phyloP scores from a whole-genome alignment of 2,888 invertebrate genomes.

The Adelphocoris suturalis region DNA sequence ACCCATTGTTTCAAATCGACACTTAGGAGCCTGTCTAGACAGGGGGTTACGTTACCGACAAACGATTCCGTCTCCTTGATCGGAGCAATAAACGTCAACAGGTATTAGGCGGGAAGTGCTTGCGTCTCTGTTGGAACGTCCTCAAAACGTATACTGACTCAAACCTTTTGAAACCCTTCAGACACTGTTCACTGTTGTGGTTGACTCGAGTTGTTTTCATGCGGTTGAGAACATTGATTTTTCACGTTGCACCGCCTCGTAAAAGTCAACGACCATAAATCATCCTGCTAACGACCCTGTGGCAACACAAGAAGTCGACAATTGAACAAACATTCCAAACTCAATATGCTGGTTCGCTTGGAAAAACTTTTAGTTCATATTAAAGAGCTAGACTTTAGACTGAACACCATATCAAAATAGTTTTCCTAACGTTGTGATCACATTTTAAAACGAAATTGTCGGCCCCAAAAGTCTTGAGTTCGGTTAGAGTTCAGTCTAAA shows the following conservation, averaged over 20 bases:
- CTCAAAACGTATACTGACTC: too few species aligned
- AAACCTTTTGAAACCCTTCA: not conserved
- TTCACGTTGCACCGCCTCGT: not conserved
- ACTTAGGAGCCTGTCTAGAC: slow-evolving; percentile 2
- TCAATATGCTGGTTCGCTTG: too few species aligned
- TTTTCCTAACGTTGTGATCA: too few species aligned
- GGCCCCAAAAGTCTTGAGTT: too few species aligned
- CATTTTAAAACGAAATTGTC: too few species aligned
- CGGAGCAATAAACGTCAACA: not conserved
- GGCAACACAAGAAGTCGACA: too few species aligned
- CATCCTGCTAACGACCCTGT: not conserved
- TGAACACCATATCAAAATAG: too few species aligned
- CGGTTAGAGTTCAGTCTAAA: too few species aligned
- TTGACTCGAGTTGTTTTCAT: slow-evolving; percentile 5
- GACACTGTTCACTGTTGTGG: not conserved
- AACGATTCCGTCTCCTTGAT: not conserved
- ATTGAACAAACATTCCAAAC: too few species aligned
- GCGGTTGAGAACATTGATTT: slow-evolving; percentile 34
- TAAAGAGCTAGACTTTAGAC: too few species aligned
- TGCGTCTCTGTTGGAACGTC: too few species aligned
- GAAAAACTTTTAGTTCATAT: too few species aligned
- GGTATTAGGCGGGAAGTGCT: not conserved
- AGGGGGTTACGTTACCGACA: slow-evolving; percentile 5
- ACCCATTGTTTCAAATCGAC: not conserved
- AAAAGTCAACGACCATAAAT: slow-evolving; percentile 10